Percentiles rank a stretch among this genome's conserved stretches.
Conservation (phyloP, 2,888 invertebrate genomes). For the Rugalucina vietnamica region DNA sequence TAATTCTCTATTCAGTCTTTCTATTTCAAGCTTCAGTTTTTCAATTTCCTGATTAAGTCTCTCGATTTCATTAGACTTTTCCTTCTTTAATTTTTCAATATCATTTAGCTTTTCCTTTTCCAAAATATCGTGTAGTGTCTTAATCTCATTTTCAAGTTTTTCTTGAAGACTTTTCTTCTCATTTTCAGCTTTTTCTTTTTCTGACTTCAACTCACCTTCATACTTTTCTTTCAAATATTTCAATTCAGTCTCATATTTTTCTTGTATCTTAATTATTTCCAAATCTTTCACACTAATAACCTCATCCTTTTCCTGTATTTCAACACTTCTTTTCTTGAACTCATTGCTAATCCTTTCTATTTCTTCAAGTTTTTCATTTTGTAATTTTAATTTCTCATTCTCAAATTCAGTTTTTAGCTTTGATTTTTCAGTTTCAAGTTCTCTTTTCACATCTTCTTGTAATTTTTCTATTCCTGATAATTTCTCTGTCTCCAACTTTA, state of each 20-base stretch:
- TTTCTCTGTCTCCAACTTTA: slow-evolving; percentile 10
- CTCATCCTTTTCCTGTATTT: slow-evolving; percentile 3
- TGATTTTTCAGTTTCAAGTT: neutral
- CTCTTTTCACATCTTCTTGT: slow-evolving; percentile 2
- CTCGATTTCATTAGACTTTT: slow-evolving; percentile 57
- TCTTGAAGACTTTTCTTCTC: slow-evolving; percentile 17
- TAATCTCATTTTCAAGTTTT: slow-evolving; percentile 53
- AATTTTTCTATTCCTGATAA: slow-evolving; percentile 11
- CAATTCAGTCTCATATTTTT: slow-evolving; percentile 1
- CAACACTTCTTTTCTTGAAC: neutral
- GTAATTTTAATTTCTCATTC: slow-evolving; percentile 9
- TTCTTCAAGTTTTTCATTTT: neutral
- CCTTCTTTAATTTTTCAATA: slow-evolving; percentile 55
- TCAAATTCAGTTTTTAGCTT: slow-evolving; percentile 12
- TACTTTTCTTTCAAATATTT: neutral
- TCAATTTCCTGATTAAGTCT: slow-evolving; percentile 54
- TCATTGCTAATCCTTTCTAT: slow-evolving; percentile 3
- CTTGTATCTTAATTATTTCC: neutral
- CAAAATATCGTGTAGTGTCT: slow-evolving; percentile 51
- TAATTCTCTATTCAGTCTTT: slow-evolving; percentile 39
- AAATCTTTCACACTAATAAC: slow-evolving; percentile 8
- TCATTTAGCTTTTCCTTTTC: slow-evolving; percentile 59
- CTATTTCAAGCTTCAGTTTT: slow-evolving; percentile 33
- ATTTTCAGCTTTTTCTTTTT: neutral
- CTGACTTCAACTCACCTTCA: neutral